These are phyloP conservation scores for Aphidius ervi DNA, from an alignment of 1,140 invertebrate genomes.

Conservation along the genomic window DNA sequence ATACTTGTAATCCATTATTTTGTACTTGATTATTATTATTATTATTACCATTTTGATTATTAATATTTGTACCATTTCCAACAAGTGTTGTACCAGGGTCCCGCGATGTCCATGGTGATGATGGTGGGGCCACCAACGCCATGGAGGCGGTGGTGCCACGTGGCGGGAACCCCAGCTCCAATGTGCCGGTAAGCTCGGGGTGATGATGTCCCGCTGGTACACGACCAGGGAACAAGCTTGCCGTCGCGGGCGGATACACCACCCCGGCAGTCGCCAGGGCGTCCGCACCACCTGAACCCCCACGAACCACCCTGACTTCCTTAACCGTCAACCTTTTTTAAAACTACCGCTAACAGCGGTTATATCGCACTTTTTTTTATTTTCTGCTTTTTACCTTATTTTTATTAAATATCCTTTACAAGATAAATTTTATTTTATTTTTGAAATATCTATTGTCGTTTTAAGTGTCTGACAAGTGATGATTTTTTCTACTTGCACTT, in stretches of 20 bases:
- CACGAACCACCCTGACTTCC: slow-evolving; percentile 50
- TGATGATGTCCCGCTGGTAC: slow-evolving; percentile 45
- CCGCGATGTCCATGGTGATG: slow-evolving; percentile 60
- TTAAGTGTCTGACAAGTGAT: too few relatives aligned
- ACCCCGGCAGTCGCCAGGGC: slow-evolving; percentile 53
- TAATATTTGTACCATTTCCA: slow-evolving; percentile 38
- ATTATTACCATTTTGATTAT: slow-evolving; percentile 52
- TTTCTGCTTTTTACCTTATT: neutral
- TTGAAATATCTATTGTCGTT: too few relatives aligned
- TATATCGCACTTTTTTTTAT: neutral
- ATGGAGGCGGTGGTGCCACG: slow-evolving; percentile 56
- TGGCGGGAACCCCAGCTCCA: slow-evolving; percentile 61
- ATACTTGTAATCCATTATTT: slow-evolving; percentile 42
- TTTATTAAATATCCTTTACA: too few relatives aligned
- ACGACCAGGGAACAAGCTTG: slow-evolving; percentile 48
- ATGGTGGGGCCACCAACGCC: slow-evolving; percentile 66
- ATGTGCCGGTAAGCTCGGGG: slow-evolving; percentile 48
- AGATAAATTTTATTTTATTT: too few relatives aligned
- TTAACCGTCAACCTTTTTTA: slow-evolving; percentile 24
- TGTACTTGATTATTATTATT: slow-evolving; percentile 32
- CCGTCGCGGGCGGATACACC: slow-evolving; percentile 52
- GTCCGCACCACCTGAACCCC: slow-evolving; percentile 49
- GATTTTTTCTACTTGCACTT: too few relatives aligned
- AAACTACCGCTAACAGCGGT: slow-evolving; percentile 1
- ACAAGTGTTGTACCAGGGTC: slow-evolving; percentile 55